Conservation (phyloP, 2,113 vertebrate species). For the Lipotes vexillifer region DNA sequence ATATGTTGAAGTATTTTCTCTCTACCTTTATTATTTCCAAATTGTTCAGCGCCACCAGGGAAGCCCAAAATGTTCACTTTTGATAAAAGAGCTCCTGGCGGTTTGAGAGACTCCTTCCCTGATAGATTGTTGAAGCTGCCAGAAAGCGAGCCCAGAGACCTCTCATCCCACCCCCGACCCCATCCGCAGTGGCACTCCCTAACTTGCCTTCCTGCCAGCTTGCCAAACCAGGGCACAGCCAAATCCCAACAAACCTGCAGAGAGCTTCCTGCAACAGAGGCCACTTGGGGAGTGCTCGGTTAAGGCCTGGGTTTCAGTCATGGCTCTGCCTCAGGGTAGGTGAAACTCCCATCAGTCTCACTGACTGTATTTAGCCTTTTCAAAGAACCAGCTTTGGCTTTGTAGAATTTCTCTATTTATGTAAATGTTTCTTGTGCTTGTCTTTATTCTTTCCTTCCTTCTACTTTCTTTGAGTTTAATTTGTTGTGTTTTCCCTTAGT, state of each 20-base stretch:
- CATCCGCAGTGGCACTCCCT: neutral
- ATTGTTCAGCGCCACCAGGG: no score
- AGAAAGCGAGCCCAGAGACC: slow-evolving; percentile 17
- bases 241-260: neutral
- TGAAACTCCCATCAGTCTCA: neutral
- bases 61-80: neutral
- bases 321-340: neutral
- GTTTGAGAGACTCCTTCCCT: neutral
- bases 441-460: slow-evolving; percentile 29
- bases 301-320: neutral
- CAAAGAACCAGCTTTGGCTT: neutral
- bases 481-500: neutral
- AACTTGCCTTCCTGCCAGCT: neutral
- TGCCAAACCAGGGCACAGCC: neutral
- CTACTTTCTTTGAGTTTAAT: neutral
- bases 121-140: neutral
- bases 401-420: slow-evolving; percentile 7
- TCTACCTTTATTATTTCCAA: no score
- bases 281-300: neutral
- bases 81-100: neutral
- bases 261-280: neutral
- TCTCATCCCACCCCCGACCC: neutral
- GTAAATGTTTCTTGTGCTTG: neutral
- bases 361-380: neutral
- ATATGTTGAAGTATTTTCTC: no score